Evolutionary conservation across 2,888 invertebrate species (phyloP).

Genomic region (Nematopogon swammerdamellus): DNA sequence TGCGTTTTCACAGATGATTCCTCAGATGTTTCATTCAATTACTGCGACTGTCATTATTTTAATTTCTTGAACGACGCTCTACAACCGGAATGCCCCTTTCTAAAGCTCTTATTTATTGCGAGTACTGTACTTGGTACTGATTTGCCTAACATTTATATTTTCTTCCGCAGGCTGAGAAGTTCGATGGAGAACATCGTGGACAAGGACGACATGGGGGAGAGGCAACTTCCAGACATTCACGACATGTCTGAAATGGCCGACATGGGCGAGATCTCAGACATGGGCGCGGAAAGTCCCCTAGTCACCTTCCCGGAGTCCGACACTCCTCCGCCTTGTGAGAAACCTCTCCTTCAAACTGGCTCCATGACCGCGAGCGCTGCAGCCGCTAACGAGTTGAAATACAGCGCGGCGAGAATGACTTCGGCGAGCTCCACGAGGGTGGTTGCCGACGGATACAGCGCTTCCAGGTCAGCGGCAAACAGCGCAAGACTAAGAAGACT

Average conservation of each 20-base stretch:
- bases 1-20: no score
- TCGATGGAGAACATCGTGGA: constrained; percentile 80
- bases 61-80: no score
- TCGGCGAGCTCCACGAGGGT: constrained; percentile 72
- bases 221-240: constrained; percentile 43
- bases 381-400: constrained; percentile 70
- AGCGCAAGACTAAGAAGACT: constrained; percentile 54
- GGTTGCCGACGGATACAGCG: constrained; percentile 77
- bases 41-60: no score
- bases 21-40: no score
- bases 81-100: no score
- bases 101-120: no score
- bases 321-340: constrained; percentile 60
- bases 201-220: constrained; percentile 48
- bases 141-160: constrained; percentile 2
- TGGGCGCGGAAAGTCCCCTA: constrained; percentile 60
- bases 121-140: no score
- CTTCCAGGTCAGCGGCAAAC: constrained; percentile 55
- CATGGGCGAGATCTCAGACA: constrained; percentile 48
- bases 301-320: constrained; percentile 82
- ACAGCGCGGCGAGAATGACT: constrained; percentile 79
- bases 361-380: constrained; percentile 35
- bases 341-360: constrained; percentile 27
- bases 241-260: constrained; percentile 48
- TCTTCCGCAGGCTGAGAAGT: constrained; percentile 58